Base-by-base conservation (phyloP, 2,797 vertebrate species). In the Poeciliopsis presidionis region DNA sequence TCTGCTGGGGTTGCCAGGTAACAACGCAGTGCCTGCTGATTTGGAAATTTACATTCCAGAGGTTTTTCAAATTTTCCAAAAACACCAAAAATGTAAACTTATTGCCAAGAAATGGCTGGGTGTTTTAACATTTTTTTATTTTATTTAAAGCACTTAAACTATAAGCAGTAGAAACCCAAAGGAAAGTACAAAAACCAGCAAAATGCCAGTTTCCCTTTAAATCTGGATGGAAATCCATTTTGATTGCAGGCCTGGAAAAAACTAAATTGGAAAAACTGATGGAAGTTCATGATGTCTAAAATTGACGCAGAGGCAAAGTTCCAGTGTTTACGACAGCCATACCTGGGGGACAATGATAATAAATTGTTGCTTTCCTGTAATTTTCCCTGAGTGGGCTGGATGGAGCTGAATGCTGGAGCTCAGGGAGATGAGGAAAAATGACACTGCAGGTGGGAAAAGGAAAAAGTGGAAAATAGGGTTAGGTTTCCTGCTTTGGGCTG, bases 311-410 rank as follows among this genome's bases (percentile, higher is more conserved):
- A 83, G 71, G 80, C 61, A 71, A 77, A 53, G 79, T 73, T 72
- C 55, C 45, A 72, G 49, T 69, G n/a, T 47, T 47, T 72, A 84
- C 61, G 79, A 86, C 78, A 76, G 81, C 84, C 55, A 73, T 81
- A 82, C 84, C 84, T 81, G 81, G 83, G 81, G 81, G 90, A 90
- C 84, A 87, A 77, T 61, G 87, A 86, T 92, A 91, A 94, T 93
- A 91, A 94, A 94, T 92, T 88, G 80, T 78, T 33, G 67, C 86
- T 88, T 94, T 95, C 93, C 91, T 94, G 91, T 91, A 91, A 94
- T 94, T 93, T 91, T 88, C 87, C 85, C 89, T 73, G 41, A 86
- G 88, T 77, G 85, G 86, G 87, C 84, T 84, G 89, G 88, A 90
- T 89, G 91, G 83, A 84, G 84, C 78, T 33, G 72, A 72, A 88